phyloP scores from a whole-genome alignment of 2,888 invertebrate species.

The Hesperia comma region DNA sequence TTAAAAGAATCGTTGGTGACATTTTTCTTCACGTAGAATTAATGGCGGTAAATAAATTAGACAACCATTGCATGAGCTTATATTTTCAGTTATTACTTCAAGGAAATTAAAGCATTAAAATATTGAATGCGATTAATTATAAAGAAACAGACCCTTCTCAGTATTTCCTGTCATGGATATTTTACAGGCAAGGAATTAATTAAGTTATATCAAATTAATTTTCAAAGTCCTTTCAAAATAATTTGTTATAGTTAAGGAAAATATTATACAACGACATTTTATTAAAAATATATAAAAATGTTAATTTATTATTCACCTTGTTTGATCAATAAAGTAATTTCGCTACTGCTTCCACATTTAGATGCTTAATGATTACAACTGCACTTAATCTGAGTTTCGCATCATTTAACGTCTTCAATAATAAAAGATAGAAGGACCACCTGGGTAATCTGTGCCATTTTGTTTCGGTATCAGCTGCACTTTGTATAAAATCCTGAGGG shows the following conservation, averaged over 20 bases:
- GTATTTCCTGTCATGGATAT: conserved; percentile 50
- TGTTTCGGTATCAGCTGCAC: conserved; percentile 65
- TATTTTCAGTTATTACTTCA: conserved; percentile 46
- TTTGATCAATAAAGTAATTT: too few relatives aligned
- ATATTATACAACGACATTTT: too few relatives aligned
- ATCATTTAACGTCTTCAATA: conserved; percentile 13
- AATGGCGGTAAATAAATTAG: not conserved
- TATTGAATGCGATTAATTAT: conserved; percentile 65
- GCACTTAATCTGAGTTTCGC: not conserved
- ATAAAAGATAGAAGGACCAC: conserved; percentile 38
- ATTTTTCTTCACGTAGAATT: not conserved
- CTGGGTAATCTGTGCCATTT: conserved; percentile 45
- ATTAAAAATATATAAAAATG: too few relatives aligned
- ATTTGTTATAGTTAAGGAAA: conserved; percentile 43
- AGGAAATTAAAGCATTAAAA: conserved; percentile 57
- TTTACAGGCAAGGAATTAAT: conserved; percentile 53
- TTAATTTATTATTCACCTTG: too few relatives aligned
- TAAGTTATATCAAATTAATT: conserved; percentile 60
- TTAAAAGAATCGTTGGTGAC: too few relatives aligned
- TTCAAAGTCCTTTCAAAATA: conserved; percentile 58
- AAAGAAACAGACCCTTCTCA: conserved; percentile 57
- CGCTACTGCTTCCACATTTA: too few relatives aligned
- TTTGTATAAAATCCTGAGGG: conserved; percentile 59
- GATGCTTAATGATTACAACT: not conserved
- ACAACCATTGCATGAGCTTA: not conserved